Evolutionary conservation across 2,888 invertebrate species (phyloP).

Genomic region (Macroteleia sp.): DNA sequence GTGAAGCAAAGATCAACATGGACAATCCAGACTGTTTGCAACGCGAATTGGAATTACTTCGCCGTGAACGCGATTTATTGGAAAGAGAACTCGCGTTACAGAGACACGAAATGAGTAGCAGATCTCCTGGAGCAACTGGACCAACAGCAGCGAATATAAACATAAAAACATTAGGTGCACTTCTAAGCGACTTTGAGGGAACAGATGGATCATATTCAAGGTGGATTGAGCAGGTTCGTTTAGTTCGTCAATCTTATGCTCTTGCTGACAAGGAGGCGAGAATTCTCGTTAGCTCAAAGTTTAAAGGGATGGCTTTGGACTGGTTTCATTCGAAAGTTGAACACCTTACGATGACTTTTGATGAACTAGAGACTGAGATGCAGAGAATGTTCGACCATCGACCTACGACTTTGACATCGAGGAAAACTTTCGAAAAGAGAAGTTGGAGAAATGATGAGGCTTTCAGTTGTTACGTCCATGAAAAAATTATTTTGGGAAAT

Average conservation of each 20-base stretch:
- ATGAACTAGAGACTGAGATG: neutral
- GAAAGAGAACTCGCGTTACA: neutral
- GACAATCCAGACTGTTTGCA: neutral
- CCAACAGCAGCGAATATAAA: neutral
- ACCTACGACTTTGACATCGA: slow-evolving; percentile 30
- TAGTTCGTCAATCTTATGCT: too few relatives aligned
- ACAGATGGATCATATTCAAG: too few relatives aligned
- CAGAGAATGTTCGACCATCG: slow-evolving; percentile 60
- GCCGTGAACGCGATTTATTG: neutral
- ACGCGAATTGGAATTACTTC: neutral
- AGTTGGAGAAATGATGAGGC: slow-evolving; percentile 50
- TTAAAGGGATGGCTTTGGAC: slow-evolving; percentile 45
- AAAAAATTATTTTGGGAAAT: slow-evolving; percentile 40
- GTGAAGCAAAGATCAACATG: too few relatives aligned
- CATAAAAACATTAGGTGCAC: slow-evolving; percentile 19
- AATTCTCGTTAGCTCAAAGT: slow-evolving; percentile 32
- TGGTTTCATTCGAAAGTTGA: slow-evolving; percentile 64
- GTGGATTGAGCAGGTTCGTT: too few relatives aligned
- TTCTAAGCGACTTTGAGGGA: slow-evolving; percentile 24
- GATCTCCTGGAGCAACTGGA: neutral
- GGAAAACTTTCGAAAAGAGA: slow-evolving; percentile 62
- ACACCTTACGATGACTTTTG: slow-evolving; percentile 18
- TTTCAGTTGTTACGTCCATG: slow-evolving; percentile 63
- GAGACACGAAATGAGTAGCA: neutral
- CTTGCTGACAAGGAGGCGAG: slow-evolving; percentile 22